These are phyloP conservation scores for Drosophila leonis DNA, from an alignment of 2,888 invertebrate genomes.

Conservation along the genomic window DNA sequence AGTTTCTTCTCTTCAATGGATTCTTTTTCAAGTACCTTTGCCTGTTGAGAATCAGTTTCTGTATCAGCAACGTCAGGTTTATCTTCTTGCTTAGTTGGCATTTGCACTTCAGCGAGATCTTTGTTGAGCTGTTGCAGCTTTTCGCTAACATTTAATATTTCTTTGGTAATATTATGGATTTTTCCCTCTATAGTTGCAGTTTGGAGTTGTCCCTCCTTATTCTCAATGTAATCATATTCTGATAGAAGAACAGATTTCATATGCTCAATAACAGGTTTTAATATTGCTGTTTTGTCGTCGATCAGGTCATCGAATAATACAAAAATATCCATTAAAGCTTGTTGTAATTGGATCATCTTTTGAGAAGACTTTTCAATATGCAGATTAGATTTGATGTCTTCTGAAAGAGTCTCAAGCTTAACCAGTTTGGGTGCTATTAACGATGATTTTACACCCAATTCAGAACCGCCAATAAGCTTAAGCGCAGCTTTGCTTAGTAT, in stretches of 20 bases:
- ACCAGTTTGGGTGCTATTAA: constrained; percentile 52
- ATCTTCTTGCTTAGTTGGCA: not conserved
- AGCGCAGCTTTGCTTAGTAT: constrained; percentile 44
- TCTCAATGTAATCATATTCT: constrained; percentile 70
- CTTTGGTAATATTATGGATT: constrained; percentile 45
- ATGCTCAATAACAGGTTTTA: constrained; percentile 54
- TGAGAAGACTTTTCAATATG: constrained; percentile 72
- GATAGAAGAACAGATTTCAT: constrained; percentile 51
- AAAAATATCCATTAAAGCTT: constrained; percentile 80
- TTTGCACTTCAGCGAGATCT: not conserved
- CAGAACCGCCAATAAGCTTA: constrained; percentile 40
- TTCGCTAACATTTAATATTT: constrained; percentile 50
- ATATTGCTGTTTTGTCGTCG: constrained; percentile 40
- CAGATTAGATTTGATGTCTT: constrained; percentile 37
- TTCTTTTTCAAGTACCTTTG: too few species aligned
- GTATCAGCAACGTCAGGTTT: too few species aligned
- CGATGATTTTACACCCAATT: constrained; percentile 46
- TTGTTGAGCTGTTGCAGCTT: constrained; percentile 34
- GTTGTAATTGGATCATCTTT: constrained; percentile 78
- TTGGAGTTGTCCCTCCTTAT: constrained; percentile 33
- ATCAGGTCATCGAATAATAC: constrained; percentile 76
- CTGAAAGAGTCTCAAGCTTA: constrained; percentile 53
- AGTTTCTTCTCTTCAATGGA: too few species aligned
- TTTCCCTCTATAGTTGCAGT: constrained; percentile 47
- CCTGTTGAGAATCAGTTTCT: too few species aligned